Evolutionary conservation across 2,113 vertebrate species (phyloP).

Genomic region (Ageneiosus marmoratus): DNA sequence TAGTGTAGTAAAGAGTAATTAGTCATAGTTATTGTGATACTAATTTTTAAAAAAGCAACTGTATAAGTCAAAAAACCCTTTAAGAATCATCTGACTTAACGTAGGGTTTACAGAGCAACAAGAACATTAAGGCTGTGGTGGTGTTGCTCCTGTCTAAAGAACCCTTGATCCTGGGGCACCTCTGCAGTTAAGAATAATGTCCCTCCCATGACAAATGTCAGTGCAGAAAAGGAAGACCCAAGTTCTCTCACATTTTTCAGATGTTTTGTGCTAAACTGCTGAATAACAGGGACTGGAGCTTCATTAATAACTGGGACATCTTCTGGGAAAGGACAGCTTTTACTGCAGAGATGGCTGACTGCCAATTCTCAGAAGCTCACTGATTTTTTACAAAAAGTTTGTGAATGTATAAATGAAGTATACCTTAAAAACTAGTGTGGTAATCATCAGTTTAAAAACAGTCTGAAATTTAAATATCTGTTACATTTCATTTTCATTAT

Average conservation of each 20-base stretch:
- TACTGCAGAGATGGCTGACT: constrained; percentile 6
- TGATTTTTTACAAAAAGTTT: background rate
- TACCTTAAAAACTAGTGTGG: background rate
- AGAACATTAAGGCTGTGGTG: background rate
- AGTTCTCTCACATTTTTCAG: background rate
- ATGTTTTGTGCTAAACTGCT: background rate
- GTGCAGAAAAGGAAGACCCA: background rate
- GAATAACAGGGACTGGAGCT: background rate
- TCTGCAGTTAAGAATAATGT: background rate
- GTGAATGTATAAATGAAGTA: background rate
- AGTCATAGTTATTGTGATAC: background rate
- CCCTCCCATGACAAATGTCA: background rate
- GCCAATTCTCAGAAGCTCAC: background rate
- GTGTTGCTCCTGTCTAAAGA: background rate
- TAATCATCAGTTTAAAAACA: background rate
- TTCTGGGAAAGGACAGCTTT: constrained; percentile 10
- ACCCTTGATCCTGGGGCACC: background rate
- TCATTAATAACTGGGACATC: constrained; percentile 18
- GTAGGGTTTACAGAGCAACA: background rate
- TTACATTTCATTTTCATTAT: background rate
- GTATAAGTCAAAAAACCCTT: background rate
- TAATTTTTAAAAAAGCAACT: background rate
- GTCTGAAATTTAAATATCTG: background rate
- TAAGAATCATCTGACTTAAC: background rate
- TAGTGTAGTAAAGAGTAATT: background rate